These are phyloP conservation scores for Cryptotis parvus DNA, from an alignment of 2,113 vertebrate genomes.

Conservation along the genomic window DNA sequence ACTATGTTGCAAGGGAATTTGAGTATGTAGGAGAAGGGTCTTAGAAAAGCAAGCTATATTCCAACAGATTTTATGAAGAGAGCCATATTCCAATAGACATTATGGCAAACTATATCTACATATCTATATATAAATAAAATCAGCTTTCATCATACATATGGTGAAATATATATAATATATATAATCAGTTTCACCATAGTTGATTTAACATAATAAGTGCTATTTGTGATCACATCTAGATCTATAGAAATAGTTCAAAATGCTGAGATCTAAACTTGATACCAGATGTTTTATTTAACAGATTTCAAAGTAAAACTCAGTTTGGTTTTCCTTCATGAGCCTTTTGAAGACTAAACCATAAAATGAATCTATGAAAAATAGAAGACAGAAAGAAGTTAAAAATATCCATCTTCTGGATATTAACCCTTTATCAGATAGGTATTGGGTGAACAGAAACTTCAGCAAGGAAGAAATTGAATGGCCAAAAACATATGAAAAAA, in stretches of 20 bases:
- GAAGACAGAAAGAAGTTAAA: background rate
- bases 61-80: background rate
- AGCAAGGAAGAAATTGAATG: too few relatives aligned
- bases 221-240: slow-evolving; percentile 50
- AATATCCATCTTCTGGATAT: too few relatives aligned
- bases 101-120: too few relatives aligned
- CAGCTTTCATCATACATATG: too few relatives aligned
- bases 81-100: slow-evolving; percentile 8
- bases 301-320: slow-evolving; percentile 82
- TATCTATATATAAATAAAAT: too few relatives aligned
- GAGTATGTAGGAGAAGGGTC: background rate
- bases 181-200: background rate
- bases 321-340: slow-evolving; percentile 84
- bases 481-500: too few relatives aligned
- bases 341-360: slow-evolving; percentile 79
- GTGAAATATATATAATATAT: background rate
- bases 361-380: slow-evolving; percentile 52
- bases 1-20: background rate
- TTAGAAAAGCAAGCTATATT: background rate
- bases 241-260: slow-evolving; percentile 18
- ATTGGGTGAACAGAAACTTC: too few relatives aligned
- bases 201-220: background rate
- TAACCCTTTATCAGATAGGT: too few relatives aligned
- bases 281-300: slow-evolving; percentile 83
- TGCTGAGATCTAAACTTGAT: background rate